A percentile compares a stretch with the other conserved stretches of the same genome.
phyloP scores from a whole-genome alignment of 2,113 vertebrate genomes.

The Xenopus borealis region DNA sequence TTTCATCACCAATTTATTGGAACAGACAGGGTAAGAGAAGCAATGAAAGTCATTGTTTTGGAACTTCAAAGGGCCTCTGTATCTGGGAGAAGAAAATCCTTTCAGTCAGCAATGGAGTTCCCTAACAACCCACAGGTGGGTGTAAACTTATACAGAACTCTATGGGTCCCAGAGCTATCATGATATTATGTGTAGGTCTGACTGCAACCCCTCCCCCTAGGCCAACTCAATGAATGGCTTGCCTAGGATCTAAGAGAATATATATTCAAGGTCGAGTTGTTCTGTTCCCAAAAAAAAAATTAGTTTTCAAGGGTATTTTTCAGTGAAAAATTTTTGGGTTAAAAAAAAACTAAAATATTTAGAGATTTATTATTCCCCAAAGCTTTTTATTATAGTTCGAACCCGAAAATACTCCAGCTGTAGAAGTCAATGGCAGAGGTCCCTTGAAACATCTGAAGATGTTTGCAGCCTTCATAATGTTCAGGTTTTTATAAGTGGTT shows the following conservation, averaged over 20 bases:
- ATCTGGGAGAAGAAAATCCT: constrained; percentile 81
- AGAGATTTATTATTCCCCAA: too few species aligned
- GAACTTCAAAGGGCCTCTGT: constrained; percentile 80
- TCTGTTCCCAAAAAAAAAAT: too few species aligned
- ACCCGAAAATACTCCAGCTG: too few species aligned
- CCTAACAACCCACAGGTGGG: constrained; percentile 73
- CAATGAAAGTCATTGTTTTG: constrained; percentile 85
- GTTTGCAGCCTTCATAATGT: too few species aligned
- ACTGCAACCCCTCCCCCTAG: not conserved
- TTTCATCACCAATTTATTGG: constrained; percentile 84
- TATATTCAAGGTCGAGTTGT: too few species aligned
- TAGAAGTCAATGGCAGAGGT: too few species aligned
- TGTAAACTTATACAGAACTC: constrained; percentile 76
- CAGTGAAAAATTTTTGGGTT: too few species aligned
- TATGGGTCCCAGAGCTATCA: constrained; percentile 65
- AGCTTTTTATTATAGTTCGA: too few species aligned
- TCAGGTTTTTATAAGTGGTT: too few species aligned
- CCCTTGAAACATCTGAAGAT: too few species aligned
- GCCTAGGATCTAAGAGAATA: not conserved
- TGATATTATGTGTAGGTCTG: constrained; percentile 55
- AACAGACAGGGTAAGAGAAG: constrained; percentile 73
- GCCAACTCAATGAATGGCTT: not conserved
- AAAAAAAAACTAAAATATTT: too few species aligned
- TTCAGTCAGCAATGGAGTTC: constrained; percentile 77
- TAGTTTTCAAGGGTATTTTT: too few species aligned